Evolutionary conservation across 2,888 invertebrate genomes (phyloP), one percentile per base, ranked within the genome.

Genomic region (Drepana falcataria): DNA sequence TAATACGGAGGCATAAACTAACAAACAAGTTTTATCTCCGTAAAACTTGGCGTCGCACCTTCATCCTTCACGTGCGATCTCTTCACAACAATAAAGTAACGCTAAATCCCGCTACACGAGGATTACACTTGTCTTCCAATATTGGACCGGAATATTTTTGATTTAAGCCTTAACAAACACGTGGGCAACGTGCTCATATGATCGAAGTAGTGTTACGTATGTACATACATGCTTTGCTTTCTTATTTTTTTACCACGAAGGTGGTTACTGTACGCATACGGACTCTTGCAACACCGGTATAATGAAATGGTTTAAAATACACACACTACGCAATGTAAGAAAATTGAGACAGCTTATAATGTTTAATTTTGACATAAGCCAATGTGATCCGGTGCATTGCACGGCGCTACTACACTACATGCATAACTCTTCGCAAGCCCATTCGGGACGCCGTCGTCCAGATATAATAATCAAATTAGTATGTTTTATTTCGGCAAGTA

Each of bases 21-120:
- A 83, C 82, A 85, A 86, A 86, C 86, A 89, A 88, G 85, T 87
- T 85, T 87, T 87, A 88, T 86, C 88, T 81, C 72, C 71, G 70
- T 73, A 67, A 71, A 83, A 86, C 83, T 86, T 87, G 66, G 68
- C 71, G 74, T 76, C 77, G 76, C 83, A 86, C 87, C 87, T 88
- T 87, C 85, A 88, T 87, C 87, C 84, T 82, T 85, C 87, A 84
- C 84, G 84, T 81, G 75, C 78, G 81, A 81, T 84, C 84, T 84
- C 79, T 73, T 73, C 75, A 75, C 79, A 83, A 86, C 83, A 85
- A 83, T 83, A 83, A 85, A 85, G 81, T 80, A 67, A 67, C 65
- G 63, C 60, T 74, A 75, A 78, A 77, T 68, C 70, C 59, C 64
- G 66, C 56, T 67, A 70, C 69, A 67, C 66, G 55, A 63, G 78